Evolutionary conservation across 2,797 vertebrate genomes (phyloP).

Genomic region (Hapalemur alaotrensis): DNA sequence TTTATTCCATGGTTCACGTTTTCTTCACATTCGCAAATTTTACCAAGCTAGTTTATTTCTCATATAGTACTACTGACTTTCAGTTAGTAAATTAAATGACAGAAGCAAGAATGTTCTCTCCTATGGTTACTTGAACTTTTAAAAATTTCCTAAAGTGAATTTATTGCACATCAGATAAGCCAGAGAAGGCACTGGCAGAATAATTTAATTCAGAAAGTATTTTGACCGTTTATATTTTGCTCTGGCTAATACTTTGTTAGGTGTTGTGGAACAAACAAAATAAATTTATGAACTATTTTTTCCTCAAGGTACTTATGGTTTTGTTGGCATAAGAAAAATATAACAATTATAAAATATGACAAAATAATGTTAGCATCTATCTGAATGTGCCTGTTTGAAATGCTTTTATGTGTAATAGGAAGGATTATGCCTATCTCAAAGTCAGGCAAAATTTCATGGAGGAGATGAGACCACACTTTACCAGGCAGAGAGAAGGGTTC

Average conservation of each 20-base stretch:
- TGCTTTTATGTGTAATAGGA: background rate
- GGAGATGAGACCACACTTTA: background rate
- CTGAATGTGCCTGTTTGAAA: background rate
- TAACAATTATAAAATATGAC: background rate
- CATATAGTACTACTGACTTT: slow-evolving; percentile 21
- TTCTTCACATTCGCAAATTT: slow-evolving; percentile 66
- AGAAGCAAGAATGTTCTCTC: slow-evolving; percentile 55
- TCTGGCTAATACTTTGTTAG: background rate
- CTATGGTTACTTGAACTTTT: slow-evolving; percentile 57
- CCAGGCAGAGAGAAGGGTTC: background rate
- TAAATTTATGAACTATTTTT: slow-evolving; percentile 24
- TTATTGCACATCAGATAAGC: slow-evolving; percentile 60
- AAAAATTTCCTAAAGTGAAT: slow-evolving; percentile 55
- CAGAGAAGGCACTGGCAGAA: slow-evolving; percentile 27
- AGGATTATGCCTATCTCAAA: background rate
- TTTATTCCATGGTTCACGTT: slow-evolving; percentile 62
- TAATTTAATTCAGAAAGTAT: slow-evolving; percentile 35
- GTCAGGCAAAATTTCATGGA: background rate
- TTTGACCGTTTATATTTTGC: background rate
- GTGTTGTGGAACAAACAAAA: slow-evolving; percentile 23
- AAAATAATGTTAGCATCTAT: background rate
- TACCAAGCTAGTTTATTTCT: slow-evolving; percentile 51
- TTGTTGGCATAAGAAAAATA: background rate
- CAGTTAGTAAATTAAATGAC: slow-evolving; percentile 69
- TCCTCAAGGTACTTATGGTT: background rate